phyloP scores from a whole-genome alignment of 2,113 vertebrate genomes.

The Phalacrocorax brasilianus region DNA sequence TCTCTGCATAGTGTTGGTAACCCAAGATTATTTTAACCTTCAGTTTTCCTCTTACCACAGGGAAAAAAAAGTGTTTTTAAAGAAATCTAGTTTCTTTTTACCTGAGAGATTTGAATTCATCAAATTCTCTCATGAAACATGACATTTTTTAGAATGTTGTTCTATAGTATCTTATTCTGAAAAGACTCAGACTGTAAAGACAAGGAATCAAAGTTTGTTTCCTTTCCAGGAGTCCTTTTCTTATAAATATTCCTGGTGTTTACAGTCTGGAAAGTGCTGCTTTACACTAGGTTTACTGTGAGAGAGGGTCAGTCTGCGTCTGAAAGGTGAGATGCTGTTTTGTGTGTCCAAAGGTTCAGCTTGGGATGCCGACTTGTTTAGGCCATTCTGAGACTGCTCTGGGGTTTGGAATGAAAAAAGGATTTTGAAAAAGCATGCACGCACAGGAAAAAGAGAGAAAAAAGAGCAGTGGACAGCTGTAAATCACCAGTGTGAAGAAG shows the following conservation, averaged over 20 bases:
- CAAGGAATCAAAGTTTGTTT: background rate
- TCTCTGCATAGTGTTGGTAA: background rate
- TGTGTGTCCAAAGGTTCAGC: background rate
- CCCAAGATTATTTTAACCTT: background rate
- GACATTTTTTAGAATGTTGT: background rate
- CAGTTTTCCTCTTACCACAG: background rate
- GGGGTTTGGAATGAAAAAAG: background rate
- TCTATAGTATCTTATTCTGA: background rate
- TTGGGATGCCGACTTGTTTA: background rate
- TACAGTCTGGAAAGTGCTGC: background rate
- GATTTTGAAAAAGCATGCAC: fast-evolving
- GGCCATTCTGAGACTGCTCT: background rate
- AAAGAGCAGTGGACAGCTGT: background rate
- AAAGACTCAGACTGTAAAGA: background rate
- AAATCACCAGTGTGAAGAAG: background rate
- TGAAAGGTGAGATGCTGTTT: background rate
- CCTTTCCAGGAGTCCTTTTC: background rate
- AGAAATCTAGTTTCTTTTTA: background rate
- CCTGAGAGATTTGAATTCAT: background rate
- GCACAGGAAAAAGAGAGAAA: background rate
- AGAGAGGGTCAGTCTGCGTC: background rate
- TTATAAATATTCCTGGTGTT: background rate
- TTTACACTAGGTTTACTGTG: background rate
- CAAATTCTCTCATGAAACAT: background rate
- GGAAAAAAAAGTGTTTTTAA: background rate